Base-by-base conservation (phyloP, 35 echinoderm and acorn worm genomes). In the Amphiura filiformis region DNA sequence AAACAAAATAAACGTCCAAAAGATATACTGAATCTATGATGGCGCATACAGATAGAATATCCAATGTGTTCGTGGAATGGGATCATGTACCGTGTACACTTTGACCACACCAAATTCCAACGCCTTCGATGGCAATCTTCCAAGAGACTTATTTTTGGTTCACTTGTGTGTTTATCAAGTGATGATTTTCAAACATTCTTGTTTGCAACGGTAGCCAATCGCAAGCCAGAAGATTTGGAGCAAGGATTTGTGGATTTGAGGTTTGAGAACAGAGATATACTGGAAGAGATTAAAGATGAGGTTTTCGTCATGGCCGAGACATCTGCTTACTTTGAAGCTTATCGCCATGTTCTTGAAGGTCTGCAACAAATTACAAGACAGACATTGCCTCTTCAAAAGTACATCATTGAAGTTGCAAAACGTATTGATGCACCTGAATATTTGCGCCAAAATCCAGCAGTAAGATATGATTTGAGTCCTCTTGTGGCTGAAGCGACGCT, bases 251-350 rank as follows among this genome's bases (percentile, higher is more conserved):
- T 94, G 17, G 90, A 94, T 75, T 49, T 95, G 13, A 84, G 80
- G 41, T 89, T 99, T 78, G 78, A 91, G 4, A 75, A 85, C 17
- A 56, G 47, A 49, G 86, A 36, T 3, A 86, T 81, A 65, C 47
- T 84, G 23, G 13, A 32, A 13, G 32, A 78, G 33, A 39, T 52
- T n/a, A 33, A 82, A 38, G 89, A 82, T 57, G 52, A 79, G 35
- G 37, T 44, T 56, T 99, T 90, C 38, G 79, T 86, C 4, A 98
- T 98, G 96, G 90, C 90, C 37, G 96, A 94, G 47, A 90, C 93
- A 33, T 90, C 93, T 56, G 90, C 93, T 5, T 99, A 95, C 81
- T 99, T 99, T 76, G 93, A 99, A 82, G 92, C 93, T 41, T 99
- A 94, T 65, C 80, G 96, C 23, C 92, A 95, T 78, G 96, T 99